Evolutionary conservation across 2,888 invertebrate species (phyloP).

Genomic region (Antitype chi): DNA sequence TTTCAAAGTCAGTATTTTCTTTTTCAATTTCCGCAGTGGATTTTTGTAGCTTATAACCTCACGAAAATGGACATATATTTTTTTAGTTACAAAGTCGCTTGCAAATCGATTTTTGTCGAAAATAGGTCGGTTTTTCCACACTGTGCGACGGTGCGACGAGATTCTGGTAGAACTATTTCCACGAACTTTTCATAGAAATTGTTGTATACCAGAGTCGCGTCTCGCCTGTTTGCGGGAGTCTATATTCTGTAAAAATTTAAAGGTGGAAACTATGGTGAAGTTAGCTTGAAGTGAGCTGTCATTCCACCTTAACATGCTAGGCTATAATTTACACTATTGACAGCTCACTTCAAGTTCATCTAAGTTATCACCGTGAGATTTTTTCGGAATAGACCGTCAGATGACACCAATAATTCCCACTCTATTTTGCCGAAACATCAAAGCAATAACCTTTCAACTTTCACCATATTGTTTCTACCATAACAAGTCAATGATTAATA

Average conservation of each 20-base stretch:
- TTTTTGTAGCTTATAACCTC: too few relatives aligned
- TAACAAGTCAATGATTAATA: conserved; percentile 63
- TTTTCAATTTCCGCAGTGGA: too few relatives aligned
- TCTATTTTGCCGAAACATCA: conserved; percentile 44
- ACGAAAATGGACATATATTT: too few relatives aligned
- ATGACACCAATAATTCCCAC: background rate
- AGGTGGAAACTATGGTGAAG: background rate
- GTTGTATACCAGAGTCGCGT: too few relatives aligned
- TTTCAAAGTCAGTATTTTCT: too few relatives aligned
- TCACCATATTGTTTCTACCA: conserved; percentile 50
- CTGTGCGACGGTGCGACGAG: background rate
- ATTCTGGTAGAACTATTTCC: too few relatives aligned
- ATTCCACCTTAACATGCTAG: background rate
- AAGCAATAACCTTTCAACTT: conserved; percentile 43
- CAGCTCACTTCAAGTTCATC: background rate
- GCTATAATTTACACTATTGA: background rate
- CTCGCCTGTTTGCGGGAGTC: too few relatives aligned
- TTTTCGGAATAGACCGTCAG: background rate
- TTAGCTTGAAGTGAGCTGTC: background rate
- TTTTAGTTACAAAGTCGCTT: too few relatives aligned
- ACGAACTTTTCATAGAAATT: too few relatives aligned
- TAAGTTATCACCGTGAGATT: too few relatives aligned
- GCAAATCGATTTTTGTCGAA: too few relatives aligned
- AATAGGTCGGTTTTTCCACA: too few relatives aligned
- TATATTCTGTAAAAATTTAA: background rate